Conservation (phyloP, 2,797 vertebrate genomes). For the Alca torda region DNA sequence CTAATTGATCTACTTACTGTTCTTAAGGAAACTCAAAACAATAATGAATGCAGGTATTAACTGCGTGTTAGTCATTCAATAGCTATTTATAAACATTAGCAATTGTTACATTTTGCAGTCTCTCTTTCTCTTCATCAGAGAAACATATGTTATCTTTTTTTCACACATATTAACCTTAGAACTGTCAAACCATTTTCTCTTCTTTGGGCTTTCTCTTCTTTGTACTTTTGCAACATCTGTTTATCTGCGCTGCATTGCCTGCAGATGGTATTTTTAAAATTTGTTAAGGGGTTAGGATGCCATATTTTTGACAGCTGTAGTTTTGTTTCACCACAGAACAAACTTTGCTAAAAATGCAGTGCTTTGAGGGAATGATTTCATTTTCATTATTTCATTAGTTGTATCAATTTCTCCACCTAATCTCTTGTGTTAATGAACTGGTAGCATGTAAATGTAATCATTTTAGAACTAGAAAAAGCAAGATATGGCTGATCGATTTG, state of each 20-base stretch:
- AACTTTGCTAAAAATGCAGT: slow-evolving; percentile 50
- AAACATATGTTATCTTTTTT: slow-evolving; percentile 71
- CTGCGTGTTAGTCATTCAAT: slow-evolving; percentile 86
- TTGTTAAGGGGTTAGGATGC: slow-evolving; percentile 34
- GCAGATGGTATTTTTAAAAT: slow-evolving; percentile 73
- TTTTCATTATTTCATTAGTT: slow-evolving; percentile 35
- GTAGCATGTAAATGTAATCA: neutral
- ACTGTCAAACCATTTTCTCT: slow-evolving; percentile 63
- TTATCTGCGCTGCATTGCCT: slow-evolving; percentile 56
- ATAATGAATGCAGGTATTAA: slow-evolving; percentile 92
- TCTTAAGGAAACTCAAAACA: slow-evolving; percentile 83
- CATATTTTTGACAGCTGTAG: slow-evolving; percentile 73
- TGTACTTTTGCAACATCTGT: slow-evolving; percentile 70
- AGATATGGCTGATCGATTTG: slow-evolving; percentile 45
- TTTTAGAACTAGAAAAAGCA: slow-evolving; percentile 45
- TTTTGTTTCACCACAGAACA: slow-evolving; percentile 45
- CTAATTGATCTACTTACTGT: slow-evolving; percentile 96
- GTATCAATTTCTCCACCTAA: neutral
- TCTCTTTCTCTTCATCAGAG: slow-evolving; percentile 40
- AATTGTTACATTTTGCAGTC: slow-evolving; percentile 51
- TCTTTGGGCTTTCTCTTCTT: slow-evolving; percentile 47
- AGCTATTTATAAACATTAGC: slow-evolving; percentile 89
- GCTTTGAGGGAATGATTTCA: slow-evolving; percentile 44
- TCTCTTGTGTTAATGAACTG: slow-evolving; percentile 27
- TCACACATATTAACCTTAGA: slow-evolving; percentile 65